Evolutionary conservation across 2,113 vertebrate genomes (phyloP).

Genomic region (Ia io): DNA sequence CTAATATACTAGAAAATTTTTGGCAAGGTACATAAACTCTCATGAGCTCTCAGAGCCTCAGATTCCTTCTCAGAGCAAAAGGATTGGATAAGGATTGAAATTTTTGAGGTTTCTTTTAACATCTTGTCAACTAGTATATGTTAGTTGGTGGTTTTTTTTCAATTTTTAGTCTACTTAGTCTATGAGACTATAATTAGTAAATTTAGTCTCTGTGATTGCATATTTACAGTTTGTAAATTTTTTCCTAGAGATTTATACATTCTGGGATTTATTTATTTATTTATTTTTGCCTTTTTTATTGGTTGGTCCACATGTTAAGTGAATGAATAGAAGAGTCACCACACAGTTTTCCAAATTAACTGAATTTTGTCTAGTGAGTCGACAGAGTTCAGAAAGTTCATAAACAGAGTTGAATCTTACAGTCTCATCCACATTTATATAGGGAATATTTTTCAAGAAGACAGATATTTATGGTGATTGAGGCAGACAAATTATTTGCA

Average conservation of each 20-base stretch:
- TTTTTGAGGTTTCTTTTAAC: slow-evolving; percentile 43
- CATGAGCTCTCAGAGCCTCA: neutral
- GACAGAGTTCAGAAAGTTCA: neutral
- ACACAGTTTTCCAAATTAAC: neutral
- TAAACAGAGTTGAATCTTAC: neutral
- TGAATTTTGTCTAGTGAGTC: neutral
- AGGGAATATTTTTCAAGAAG: neutral
- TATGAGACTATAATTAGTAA: neutral
- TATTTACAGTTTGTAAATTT: slow-evolving; percentile 67
- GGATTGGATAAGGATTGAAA: neutral
- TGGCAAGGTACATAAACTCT: neutral
- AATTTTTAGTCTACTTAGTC: neutral
- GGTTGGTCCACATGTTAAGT: neutral
- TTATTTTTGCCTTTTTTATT: neutral
- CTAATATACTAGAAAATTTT: neutral
- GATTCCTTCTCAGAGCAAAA: neutral
- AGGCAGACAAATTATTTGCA: neutral
- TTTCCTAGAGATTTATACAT: slow-evolving; percentile 55
- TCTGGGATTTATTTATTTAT: neutral
- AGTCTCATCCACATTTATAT: neutral
- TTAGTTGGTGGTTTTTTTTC: neutral
- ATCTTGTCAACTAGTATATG: slow-evolving; percentile 22
- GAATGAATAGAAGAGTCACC: neutral
- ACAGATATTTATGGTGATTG: neutral
- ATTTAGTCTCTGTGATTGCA: slow-evolving; percentile 38